Base-by-base conservation (phyloP, 2,888 invertebrate species). In the Standfussiana lucernea region DNA sequence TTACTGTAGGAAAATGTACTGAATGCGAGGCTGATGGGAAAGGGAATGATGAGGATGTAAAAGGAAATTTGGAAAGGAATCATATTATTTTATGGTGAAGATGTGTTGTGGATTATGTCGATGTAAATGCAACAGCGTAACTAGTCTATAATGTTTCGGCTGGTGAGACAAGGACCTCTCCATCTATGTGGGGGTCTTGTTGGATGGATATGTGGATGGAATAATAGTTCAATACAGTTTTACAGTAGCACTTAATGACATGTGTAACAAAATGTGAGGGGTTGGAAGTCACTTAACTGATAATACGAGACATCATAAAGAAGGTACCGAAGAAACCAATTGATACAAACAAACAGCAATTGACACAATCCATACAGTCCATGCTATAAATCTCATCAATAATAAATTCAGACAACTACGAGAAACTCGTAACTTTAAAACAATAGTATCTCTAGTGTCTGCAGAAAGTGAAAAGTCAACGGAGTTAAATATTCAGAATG, bases 401-500 rank as follows among this genome's bases (percentile, higher is more conserved):
- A 70, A 42, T 69, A 72, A 37, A 72, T 69, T 56, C 35, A 79
- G 59, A 67, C 53, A 40, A 35, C 28, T 37, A 73, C 72, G 72
- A 61, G 72, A 79, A 61, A 79, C 50, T 74, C 28, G 45, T 67
- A 69, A 72, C 68, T 80, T 74, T 72, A 50, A 81, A 87, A 83
- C 85, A 79, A 87, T 78, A 76, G 81, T 32, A 75, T 40, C 35
- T 82, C 66, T 65, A 50, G 65, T 79, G 45, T 59, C 66, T 61
- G 62, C 83, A 72, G 87, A 89, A 87, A 88, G 88, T 86, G 89
- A 90, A 90, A 87, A 90, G 90, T 92, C 90, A 89, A 89, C 90
- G 56, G 83, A 84, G 92, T 93, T 91, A 93, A 93, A 93, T 89
- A 92, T 93, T 92, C 91, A 93, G 89, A 90, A 83, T 84, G 69